Conservation (phyloP, 2,113 vertebrate species). For the Vombatus ursinus region DNA sequence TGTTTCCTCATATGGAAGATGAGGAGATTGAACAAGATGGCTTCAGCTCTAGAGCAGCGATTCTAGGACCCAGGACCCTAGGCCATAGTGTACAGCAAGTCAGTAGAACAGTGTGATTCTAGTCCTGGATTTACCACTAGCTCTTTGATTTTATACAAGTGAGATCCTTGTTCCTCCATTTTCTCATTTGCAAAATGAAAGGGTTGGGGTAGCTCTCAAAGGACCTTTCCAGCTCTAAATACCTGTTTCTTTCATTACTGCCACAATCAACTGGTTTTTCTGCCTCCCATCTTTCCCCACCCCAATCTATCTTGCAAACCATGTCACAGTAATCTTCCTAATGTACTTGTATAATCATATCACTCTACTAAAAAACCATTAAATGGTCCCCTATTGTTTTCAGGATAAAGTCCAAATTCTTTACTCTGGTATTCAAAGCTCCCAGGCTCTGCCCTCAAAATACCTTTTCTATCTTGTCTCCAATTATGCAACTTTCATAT, state of each 20-base stretch:
- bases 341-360: neutral
- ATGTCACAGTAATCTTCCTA: neutral
- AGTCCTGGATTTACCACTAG: neutral
- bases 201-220: neutral
- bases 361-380: neutral
- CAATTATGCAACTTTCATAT: neutral
- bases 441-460: neutral
- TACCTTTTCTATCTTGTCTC: neutral
- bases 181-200: neutral
- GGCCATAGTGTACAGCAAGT: neutral
- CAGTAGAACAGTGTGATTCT: neutral
- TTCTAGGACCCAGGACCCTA: neutral
- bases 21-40: neutral
- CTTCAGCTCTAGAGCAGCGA: neutral
- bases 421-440: neutral
- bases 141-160: neutral
- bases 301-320: neutral
- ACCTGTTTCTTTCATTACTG: neutral
- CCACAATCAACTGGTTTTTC: neutral
- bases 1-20: neutral
- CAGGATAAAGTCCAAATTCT: neutral
- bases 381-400: neutral
- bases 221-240: neutral
- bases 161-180: neutral
- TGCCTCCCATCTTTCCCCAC: neutral